Conservation (phyloP, 2,888 invertebrate species). For the Agrypnus murinus region DNA sequence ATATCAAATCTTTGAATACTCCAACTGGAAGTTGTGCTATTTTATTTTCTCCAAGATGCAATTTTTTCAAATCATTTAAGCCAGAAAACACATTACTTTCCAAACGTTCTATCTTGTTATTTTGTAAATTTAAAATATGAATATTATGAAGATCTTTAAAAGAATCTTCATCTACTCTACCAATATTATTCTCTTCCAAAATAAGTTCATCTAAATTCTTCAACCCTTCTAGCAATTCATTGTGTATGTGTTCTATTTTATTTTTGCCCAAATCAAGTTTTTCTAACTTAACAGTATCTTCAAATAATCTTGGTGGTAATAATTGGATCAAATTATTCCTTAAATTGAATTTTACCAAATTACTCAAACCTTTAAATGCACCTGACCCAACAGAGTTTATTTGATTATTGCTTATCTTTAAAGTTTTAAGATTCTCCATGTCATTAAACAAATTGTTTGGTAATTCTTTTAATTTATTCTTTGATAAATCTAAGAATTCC, state of each 20-base stretch:
- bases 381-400: not conserved
- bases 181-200: too few relatives aligned
- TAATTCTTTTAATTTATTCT: constrained; percentile 15
- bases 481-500: constrained; percentile 7
- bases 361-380: not conserved
- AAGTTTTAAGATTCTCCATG: not conserved
- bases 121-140: not conserved
- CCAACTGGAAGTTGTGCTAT: not conserved
- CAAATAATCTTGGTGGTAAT: not conserved
- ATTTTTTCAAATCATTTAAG: not conserved
- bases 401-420: constrained; percentile 22
- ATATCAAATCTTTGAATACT: not conserved
- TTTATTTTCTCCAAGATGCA: constrained; percentile 6
- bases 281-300: too few relatives aligned
- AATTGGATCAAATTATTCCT: not conserved
- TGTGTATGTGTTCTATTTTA: too few relatives aligned
- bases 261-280: too few relatives aligned
- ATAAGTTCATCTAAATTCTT: too few relatives aligned
- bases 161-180: not conserved
- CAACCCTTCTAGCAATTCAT: too few relatives aligned
- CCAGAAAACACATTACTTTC: not conserved
- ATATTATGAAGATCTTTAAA: constrained; percentile 7
- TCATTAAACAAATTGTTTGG: constrained; percentile 8
- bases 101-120: not conserved
- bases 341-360: not conserved